These are phyloP conservation scores for Aphodius granarius DNA, from an alignment of 2,888 invertebrate species.

Conservation along the genomic window DNA sequence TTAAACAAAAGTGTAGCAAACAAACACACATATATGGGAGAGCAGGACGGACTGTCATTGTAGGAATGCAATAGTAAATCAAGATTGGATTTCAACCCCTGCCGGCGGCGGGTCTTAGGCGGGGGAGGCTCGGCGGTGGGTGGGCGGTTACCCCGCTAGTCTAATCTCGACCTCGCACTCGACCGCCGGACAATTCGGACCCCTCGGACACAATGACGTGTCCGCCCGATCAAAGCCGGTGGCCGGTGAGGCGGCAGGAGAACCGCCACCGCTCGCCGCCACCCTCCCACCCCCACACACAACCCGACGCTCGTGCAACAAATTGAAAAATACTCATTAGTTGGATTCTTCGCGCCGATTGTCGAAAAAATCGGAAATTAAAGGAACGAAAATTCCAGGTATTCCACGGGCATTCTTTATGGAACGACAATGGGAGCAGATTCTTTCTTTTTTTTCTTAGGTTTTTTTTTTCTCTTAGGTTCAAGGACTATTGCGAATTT, in stretches of 20 bases:
- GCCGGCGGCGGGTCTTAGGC: slow-evolving; percentile 45
- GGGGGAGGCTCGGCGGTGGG: slow-evolving; percentile 17
- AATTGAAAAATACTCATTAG: slow-evolving; percentile 58
- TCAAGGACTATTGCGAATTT: neutral
- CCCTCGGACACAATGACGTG: slow-evolving; percentile 49
- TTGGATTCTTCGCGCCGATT: slow-evolving; percentile 51
- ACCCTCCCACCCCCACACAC: slow-evolving; percentile 1
- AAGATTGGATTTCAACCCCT: slow-evolving; percentile 55
- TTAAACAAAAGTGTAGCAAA: slow-evolving; percentile 52
- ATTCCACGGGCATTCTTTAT: slow-evolving; percentile 16
- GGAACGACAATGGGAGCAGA: slow-evolving; percentile 1
- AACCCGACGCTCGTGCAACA: slow-evolving; percentile 52
- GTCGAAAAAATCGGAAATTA: slow-evolving; percentile 29
- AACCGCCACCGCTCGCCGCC: neutral
- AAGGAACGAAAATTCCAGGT: slow-evolving; percentile 29
- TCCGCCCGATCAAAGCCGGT: slow-evolving; percentile 49
- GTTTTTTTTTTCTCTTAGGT: neutral
- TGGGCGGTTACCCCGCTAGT: slow-evolving; percentile 44
- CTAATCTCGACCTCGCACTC: slow-evolving; percentile 55
- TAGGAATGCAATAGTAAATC: slow-evolving; percentile 57
- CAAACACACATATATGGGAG: slow-evolving; percentile 40
- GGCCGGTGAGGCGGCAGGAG: slow-evolving; percentile 1
- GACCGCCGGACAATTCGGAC: slow-evolving; percentile 40
- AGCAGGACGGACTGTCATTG: slow-evolving; percentile 50
- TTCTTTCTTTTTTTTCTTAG: neutral